Base-by-base conservation (phyloP, 2,113 vertebrate genomes). In the Proteles cristata region DNA sequence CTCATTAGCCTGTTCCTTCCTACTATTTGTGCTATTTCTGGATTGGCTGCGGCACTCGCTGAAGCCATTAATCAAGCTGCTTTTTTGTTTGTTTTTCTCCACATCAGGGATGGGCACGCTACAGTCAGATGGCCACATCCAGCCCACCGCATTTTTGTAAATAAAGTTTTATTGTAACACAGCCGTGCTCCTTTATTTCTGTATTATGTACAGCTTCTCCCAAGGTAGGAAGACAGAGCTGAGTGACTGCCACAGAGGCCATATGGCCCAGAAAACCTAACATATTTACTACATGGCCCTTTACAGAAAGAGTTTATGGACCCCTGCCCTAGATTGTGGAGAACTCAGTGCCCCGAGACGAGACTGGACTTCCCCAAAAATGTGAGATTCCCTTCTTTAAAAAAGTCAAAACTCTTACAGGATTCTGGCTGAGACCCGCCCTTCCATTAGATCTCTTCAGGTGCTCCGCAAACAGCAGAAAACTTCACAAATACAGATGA, bases 11-110 rank as follows among this genome's bases (percentile, higher is more conserved):
- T 43, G 83, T 93, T 96, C 97, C 98, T 98, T 96, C 98, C 97
- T 95, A 53, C 91, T 35, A 86, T 96, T 97, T 35, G 89, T 89
- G 96, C 95, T 97, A 93, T 98, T 97, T 96, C 69, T 33, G 93
- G 86, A 83, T 66, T n/a, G 21, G 48, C 31, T 58, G 69, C 15
- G 39, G 65, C 80, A 66, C 76, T 66, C 28, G n/a, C 65, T 26
- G 15, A 86, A 97, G 50, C 96, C 88, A 88, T 93, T 89, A 31
- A 91, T 90, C 68, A 83, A 79, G 91, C 53, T 35, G 45, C n/a
- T 58, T 15, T 63, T 55, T 7, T 43, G 48, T 45, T 84, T 76
- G 31, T 85, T 88, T 93, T 69, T 55, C 63, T 79, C 73, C 2
- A 53, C 35, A 71, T 26, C 58, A 14, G 10, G 66, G 69, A 45